A percentile compares a stretch with the other conserved stretches of the same genome.
Conservation (phyloP, 2,113 vertebrate species). For the Passer montanus region DNA sequence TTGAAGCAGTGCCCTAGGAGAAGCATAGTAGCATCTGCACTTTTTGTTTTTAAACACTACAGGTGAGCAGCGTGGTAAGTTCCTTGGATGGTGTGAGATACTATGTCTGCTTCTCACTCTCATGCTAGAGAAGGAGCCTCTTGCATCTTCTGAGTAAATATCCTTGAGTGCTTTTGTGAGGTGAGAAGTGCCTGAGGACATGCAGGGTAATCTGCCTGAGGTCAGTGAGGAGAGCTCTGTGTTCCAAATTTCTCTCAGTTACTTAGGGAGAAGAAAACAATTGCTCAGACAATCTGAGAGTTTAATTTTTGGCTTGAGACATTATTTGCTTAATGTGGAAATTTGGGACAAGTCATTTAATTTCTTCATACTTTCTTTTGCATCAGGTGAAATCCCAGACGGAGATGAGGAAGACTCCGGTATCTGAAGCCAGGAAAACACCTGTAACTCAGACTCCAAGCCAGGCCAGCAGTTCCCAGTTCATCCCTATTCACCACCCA, state of each 20-base stretch:
- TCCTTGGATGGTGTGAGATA: not conserved
- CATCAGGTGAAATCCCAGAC: conserved; percentile 88
- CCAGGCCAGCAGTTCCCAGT: conserved; percentile 91
- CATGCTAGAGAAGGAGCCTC: not conserved
- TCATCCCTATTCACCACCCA: conserved; percentile 96
- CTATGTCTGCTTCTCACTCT: not conserved
- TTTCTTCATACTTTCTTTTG: conserved; percentile 20
- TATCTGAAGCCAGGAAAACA: conserved; percentile 93
- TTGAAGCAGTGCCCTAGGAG: not conserved
- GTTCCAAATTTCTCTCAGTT: not conserved
- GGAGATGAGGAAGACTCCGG: conserved; percentile 92
- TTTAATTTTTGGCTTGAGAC: not conserved
- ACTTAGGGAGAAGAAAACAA: not conserved
- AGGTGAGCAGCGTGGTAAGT: not conserved
- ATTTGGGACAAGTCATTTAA: not conserved
- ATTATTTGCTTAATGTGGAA: not conserved
- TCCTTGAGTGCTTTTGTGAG: not conserved
- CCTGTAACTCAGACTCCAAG: conserved; percentile 86
- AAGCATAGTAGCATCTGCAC: not conserved
- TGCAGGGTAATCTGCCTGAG: not conserved
- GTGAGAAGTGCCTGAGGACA: not conserved
- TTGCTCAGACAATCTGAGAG: not conserved
- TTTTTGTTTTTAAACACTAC: not conserved
- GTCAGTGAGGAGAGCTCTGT: not conserved
- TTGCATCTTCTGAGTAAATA: not conserved